Conservation (phyloP, 2,888 invertebrate genomes). For the Stenoptilia bipunctidactyla region DNA sequence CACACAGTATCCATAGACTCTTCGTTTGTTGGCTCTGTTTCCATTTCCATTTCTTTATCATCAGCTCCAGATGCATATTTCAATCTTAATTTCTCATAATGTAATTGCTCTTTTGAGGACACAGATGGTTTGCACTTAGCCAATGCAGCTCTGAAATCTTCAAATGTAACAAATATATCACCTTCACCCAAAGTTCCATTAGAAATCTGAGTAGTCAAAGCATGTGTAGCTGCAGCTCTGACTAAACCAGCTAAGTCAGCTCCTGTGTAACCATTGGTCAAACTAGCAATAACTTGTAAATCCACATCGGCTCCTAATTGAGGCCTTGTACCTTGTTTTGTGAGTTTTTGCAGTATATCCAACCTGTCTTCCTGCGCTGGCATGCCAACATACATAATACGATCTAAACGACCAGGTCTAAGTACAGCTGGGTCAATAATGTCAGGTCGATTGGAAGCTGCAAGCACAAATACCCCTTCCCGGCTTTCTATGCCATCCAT, state of each 20-base stretch:
- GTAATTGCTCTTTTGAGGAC: slow-evolving; percentile 80
- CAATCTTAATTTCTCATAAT: slow-evolving; percentile 80
- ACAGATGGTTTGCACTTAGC: slow-evolving; percentile 90
- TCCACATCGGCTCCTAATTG: slow-evolving; percentile 81
- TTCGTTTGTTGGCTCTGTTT: slow-evolving; percentile 57
- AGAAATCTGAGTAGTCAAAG: slow-evolving; percentile 82
- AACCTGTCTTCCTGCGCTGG: slow-evolving; percentile 83
- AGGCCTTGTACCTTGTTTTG: slow-evolving; percentile 89
- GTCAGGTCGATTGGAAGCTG: slow-evolving; percentile 96
- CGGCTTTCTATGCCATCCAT: slow-evolving; percentile 97
- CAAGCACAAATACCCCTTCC: slow-evolving; percentile 93
- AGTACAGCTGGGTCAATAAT: slow-evolving; percentile 96
- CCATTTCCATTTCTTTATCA: slow-evolving; percentile 69
- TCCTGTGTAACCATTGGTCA: slow-evolving; percentile 87
- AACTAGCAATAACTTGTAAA: slow-evolving; percentile 76
- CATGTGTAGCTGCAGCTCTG: slow-evolving; percentile 85
- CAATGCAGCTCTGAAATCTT: slow-evolving; percentile 85
- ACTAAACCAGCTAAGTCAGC: slow-evolving; percentile 94
- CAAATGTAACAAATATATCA: slow-evolving; percentile 73
- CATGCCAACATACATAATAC: slow-evolving; percentile 90
- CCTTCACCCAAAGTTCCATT: slow-evolving; percentile 56
- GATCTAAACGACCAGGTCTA: slow-evolving; percentile 89
- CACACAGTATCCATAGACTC: slow-evolving; percentile 66
- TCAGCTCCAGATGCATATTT: slow-evolving; percentile 73
- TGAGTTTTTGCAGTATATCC: slow-evolving; percentile 90